Conservation (phyloP, 2,113 vertebrate species). For the Labeo rohita region DNA sequence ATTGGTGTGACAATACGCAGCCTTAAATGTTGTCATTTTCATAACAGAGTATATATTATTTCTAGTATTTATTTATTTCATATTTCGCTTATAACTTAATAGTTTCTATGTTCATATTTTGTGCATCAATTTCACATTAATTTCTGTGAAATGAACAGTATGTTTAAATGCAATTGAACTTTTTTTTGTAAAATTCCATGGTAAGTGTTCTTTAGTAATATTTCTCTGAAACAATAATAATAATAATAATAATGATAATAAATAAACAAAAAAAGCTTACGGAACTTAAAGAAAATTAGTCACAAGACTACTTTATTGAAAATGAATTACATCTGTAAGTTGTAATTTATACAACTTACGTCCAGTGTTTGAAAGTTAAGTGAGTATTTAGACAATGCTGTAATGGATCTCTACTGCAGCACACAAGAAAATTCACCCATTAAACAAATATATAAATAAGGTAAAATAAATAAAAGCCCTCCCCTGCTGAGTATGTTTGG, state of each 20-base stretch:
- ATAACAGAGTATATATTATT: background rate
- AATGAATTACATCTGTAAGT: background rate
- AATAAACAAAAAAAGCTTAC: background rate
- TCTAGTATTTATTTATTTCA: background rate
- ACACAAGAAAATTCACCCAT: constrained; percentile 28
- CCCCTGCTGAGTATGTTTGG: constrained; percentile 19
- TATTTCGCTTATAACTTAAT: background rate
- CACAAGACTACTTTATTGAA: background rate
- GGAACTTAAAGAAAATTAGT: background rate
- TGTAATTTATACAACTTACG: background rate
- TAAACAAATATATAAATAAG: constrained; percentile 15
- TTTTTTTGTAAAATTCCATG: background rate
- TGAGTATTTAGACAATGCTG: constrained; percentile 31
- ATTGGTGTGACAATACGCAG: background rate
- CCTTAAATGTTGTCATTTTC: background rate
- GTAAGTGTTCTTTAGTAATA: background rate
- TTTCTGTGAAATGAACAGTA: background rate
- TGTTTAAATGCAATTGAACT: no score
- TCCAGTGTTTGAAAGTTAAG: background rate
- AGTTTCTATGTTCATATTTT: background rate
- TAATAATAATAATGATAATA: no score
- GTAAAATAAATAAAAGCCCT: background rate
- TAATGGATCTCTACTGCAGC: constrained; percentile 6
- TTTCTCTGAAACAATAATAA: background rate
- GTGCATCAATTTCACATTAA: background rate